phyloP scores from a whole-genome alignment of 1,140 invertebrate species.

The Lerema accius region DNA sequence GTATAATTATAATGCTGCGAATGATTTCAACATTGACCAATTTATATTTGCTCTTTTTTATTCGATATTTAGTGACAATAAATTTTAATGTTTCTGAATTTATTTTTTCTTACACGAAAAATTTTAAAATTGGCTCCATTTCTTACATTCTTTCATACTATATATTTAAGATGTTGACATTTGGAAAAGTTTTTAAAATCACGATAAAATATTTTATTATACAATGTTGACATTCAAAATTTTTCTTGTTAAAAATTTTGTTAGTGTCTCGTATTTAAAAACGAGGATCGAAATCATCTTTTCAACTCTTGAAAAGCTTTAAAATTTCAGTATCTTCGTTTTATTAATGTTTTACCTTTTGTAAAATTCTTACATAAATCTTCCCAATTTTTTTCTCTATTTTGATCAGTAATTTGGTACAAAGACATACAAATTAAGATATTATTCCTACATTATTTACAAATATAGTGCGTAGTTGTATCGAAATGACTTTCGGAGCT shows the following conservation, averaged over 20 bases:
- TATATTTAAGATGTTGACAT: conserved; percentile 29
- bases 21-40: conserved; percentile 26
- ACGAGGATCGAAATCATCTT: conserved; percentile 62
- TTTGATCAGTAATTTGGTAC: conserved; percentile 70
- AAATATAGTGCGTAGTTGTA: conserved; percentile 62
- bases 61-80: conserved; percentile 16
- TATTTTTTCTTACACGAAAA: conserved; percentile 5
- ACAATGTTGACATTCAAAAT: conserved; percentile 61
- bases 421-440: conserved; percentile 78
- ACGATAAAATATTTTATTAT: conserved; percentile 27
- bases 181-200: conserved; percentile 34
- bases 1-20: conserved; percentile 7
- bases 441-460: conserved; percentile 69
- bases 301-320: conserved; percentile 62
- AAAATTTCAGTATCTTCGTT: conserved; percentile 53
- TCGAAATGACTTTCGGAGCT: conserved; percentile 46
- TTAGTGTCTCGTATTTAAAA: conserved; percentile 47
- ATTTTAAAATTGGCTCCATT: conserved; percentile 3
- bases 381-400: conserved; percentile 44
- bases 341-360: conserved; percentile 28
- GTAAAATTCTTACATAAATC: conserved; percentile 39
- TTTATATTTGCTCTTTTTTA: conserved; percentile 19
- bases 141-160: conserved; percentile 15
- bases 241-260: conserved; percentile 71
- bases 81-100: conserved; percentile 10